Evolutionary conservation across 2,888 invertebrate species (phyloP).

Genomic region (Geophilus truncorum): DNA sequence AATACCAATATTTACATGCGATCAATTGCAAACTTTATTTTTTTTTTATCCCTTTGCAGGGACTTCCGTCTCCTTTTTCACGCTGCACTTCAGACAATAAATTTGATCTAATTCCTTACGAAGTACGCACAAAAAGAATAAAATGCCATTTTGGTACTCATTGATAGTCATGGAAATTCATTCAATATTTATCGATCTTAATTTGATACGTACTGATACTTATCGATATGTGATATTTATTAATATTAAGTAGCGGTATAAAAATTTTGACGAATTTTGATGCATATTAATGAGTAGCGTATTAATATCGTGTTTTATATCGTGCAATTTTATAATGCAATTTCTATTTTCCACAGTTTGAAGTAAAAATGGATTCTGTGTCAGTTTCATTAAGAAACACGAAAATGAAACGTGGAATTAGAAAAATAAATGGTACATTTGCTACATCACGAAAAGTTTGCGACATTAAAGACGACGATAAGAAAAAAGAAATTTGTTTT

Average conservation of each 20-base stretch:
- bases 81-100: neutral
- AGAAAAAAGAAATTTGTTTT: neutral
- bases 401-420: neutral
- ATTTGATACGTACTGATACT: no score
- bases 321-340: no score
- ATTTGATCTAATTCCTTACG: neutral
- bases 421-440: neutral
- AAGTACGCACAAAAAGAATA: no score
- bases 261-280: no score
- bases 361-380: neutral
- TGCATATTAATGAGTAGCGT: no score
- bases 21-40: neutral
- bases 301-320: no score
- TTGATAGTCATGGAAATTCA: no score
- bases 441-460: neutral
- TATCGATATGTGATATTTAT: no score
- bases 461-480: neutral
- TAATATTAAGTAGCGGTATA: no score
- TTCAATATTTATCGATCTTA: no score
- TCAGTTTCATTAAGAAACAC: neutral
- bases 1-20: neutral
- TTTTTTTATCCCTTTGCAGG: neutral
- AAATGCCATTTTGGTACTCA: no score
- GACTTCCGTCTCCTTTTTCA: neutral
- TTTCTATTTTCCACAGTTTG: no score